These are phyloP conservation scores for Drosophila tsacasi DNA, from an alignment of 1,140 invertebrate genomes.

Conservation along the genomic window DNA sequence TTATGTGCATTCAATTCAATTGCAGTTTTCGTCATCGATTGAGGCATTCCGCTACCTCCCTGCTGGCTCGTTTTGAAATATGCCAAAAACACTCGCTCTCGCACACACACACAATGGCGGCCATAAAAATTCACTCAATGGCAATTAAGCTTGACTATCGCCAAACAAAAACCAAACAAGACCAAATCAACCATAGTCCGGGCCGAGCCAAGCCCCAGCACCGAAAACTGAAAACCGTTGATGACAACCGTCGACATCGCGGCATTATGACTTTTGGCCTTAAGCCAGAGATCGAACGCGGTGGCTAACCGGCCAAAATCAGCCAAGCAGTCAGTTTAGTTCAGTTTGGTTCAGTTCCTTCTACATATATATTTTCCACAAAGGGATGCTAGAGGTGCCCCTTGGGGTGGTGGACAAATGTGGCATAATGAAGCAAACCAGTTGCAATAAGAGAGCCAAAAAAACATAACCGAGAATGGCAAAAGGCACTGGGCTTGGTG, in stretches of 20 bases:
- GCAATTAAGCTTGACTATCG: slow-evolving; percentile 72
- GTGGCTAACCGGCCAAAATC: slow-evolving; percentile 58
- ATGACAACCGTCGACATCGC: slow-evolving; percentile 67
- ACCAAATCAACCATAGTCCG: slow-evolving; percentile 38
- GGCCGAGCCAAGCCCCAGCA: slow-evolving; percentile 16
- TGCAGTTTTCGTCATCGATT: slow-evolving; percentile 58
- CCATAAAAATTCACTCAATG: slow-evolving; percentile 76
- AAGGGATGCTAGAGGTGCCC: slow-evolving; percentile 3
- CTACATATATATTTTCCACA: not conserved
- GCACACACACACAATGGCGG: slow-evolving; percentile 49
- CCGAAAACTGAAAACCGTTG: slow-evolving; percentile 29
- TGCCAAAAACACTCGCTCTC: slow-evolving; percentile 60
- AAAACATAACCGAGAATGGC: slow-evolving; percentile 39
- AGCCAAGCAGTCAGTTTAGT: slow-evolving; percentile 54
- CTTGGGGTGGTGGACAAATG: slow-evolving; percentile 45
- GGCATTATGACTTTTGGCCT: slow-evolving; percentile 71
- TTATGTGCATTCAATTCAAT: slow-evolving; percentile 76
- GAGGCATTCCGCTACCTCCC: slow-evolving; percentile 31
- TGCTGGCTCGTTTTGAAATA: slow-evolving; percentile 57
- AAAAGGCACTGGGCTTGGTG: not conserved
- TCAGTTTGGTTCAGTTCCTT: slow-evolving; percentile 41
- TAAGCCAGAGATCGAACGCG: slow-evolving; percentile 52
- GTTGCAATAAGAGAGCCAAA: slow-evolving; percentile 46
- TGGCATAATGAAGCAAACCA: slow-evolving; percentile 59
- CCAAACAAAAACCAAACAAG: slow-evolving; percentile 33